These are phyloP conservation scores for Gnathonemus longibarbis DNA, from an alignment of 2,113 vertebrate genomes.

Conservation along the genomic window DNA sequence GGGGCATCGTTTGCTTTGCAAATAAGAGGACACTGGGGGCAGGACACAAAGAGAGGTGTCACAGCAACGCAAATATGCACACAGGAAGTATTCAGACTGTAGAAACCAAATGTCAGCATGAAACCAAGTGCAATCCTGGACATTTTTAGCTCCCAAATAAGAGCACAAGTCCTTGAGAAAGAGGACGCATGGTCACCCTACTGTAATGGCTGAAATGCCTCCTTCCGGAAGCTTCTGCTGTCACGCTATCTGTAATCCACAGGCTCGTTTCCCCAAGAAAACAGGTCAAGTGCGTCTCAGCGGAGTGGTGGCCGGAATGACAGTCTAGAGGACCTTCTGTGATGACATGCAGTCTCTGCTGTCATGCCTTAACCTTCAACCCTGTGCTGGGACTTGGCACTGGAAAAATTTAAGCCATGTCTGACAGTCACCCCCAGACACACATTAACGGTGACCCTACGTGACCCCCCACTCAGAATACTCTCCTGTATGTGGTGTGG, in stretches of 20 bases:
- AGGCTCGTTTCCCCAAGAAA: neutral
- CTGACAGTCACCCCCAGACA: neutral
- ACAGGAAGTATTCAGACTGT: neutral
- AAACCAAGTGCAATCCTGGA: neutral
- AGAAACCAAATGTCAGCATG: neutral
- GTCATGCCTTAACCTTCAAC: constrained; percentile 8
- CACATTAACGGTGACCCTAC: neutral
- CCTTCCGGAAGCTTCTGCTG: neutral
- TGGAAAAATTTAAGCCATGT: neutral
- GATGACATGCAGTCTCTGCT: neutral
- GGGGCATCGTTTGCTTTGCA: neutral
- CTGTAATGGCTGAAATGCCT: neutral
- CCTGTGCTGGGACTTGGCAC: neutral
- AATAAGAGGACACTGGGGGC: neutral
- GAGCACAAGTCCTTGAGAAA: neutral
- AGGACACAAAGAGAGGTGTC: neutral
- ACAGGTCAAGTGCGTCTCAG: neutral
- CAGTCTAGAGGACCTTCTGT: neutral
- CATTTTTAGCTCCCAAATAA: neutral
- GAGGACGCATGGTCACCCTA: neutral
- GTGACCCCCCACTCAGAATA: neutral
- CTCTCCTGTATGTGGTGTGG: neutral
- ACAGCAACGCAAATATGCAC: neutral
- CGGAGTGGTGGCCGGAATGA: neutral
- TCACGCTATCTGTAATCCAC: neutral